Evolutionary conservation across 2,888 invertebrate species (phyloP), one percentile per base, ranked within the genome.

Genomic region (Tachina lurida): DNA sequence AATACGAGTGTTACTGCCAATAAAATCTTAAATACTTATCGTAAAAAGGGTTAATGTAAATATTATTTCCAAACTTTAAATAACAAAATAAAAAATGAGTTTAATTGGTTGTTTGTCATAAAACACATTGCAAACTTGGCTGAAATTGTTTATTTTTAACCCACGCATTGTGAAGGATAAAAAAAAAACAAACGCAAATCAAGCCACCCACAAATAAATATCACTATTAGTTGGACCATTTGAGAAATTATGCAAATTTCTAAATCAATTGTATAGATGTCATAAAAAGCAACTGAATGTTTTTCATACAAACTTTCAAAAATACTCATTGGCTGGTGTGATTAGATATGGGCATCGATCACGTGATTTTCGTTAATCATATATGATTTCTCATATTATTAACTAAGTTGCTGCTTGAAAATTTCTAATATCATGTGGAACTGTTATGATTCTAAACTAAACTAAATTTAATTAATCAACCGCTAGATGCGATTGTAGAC

Each of bases 221-320:
- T 10, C n/a, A 60, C 60, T 39, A 62, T 68, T 68, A 45, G 49
- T 56, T 68, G 75, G 62, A 76, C 70, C 76, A 52, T 70, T 17
- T 17, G 54, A 41, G 19, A 63, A 70, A 63, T 85, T 70, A 78
- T 85, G 81, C 63, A 78, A 81, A 81, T 78, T 74, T 63, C 10
- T 49, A 74, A 82, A 39, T 47, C 45, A 70, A 63, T 71, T 54
- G 22, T 47, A 22, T 58, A 58, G 12, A 43, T 15, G 47, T 22
- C 13, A 22, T 10, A 62, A 13, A 31, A 62, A 15, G 17, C 2
- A 17, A 3, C 52, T 19, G 3, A 52, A 10, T 19, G 3, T 54
- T 54, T 54, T 19, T 3, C 19, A 62, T 10, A 19, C 7, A n/a
- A n/a, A 41, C 2, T 15, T 41, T 4, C 15, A 1, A 43, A 43